Evolutionary conservation across 2,888 invertebrate species (phyloP), one percentile per base, ranked within the genome.

Genomic region (Drosophila yooni): DNA sequence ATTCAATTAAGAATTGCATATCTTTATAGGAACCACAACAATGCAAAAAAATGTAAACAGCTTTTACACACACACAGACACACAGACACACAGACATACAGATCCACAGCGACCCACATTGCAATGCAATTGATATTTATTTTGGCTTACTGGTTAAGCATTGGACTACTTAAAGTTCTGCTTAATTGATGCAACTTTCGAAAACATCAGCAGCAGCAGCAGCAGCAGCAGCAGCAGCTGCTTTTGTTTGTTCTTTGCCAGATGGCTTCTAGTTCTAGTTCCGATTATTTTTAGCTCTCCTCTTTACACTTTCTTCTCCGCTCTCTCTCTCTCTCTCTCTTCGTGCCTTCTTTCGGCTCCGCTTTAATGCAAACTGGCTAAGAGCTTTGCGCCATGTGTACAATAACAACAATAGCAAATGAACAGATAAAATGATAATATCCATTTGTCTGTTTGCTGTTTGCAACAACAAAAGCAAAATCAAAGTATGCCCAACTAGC

Each of bases 371-470:
- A 79, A 77, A 81, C 70, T 66, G 70, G 63, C 84, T 87, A 75
- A 85, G 82, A 85, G 84, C 87, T 81, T 83, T 72, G 72, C 71
- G 70, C 70, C 79, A 83, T 86, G 86, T 79, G 70, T 68, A 81
- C 78, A 68, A 76, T 58, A 69, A 54, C 73, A 69, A 67, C 63
- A 79, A 83, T 68, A 66, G 70, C 80, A 84, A 79, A 71, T 70
- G 75, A 74, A 77, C 76, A 84, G 80, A 87, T 89, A 82, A 87
- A 82, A 87, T 67, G 89, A 82, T 85, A 89, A 89, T 85, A 83
- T 87, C 84, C 88, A 84, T 84, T 90, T 89, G 90, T 71, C 71
- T 79, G 79, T 90, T 84, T 81, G 72, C 67, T 81, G 68, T 72
- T 76, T 59, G 56, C 43, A 69, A 11, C 54, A 36, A 33, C 60